Base-by-base conservation (phyloP, 2,888 invertebrate genomes). In the Cryptus viduatorius region DNA sequence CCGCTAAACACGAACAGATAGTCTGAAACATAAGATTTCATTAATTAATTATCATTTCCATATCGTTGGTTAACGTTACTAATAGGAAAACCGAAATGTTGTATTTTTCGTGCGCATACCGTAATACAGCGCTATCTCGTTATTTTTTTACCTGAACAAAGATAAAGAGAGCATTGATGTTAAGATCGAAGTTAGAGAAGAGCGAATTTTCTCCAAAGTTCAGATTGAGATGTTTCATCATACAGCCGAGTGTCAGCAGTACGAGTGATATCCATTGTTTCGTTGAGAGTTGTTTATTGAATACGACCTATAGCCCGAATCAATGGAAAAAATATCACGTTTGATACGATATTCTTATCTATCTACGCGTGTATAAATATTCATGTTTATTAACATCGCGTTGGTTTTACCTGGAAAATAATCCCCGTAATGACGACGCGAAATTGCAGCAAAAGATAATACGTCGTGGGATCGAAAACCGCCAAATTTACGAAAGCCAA, bases 401-500 rank as follows among this genome's bases (percentile, higher is more conserved):
- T 19, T 12, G 50, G 46, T 72, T 76, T 92, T 95, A 98, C 98
- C 96, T 98, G 98, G 94, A 98, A 99, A 61, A 98, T 95, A 77
- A 99, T 94, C 48, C 98, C 99, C 4, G 98, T 99, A 7, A 98
- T 95, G 19, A 99, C 98, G 50, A 99, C 98, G 90, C 99, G 95
- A 88, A 99, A 96, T 93, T 99, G 98, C 7, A 99, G 94, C 61
- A 99, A 94, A 79, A 99, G 95, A 93, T 97, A 98, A 93, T 99
- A 99, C 0, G 98, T 98, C 0, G 99, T 98, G 0, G 99, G 98
- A 93, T 99, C 99, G 94, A 98, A 99, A 76, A 96, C 96, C 12
- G 98, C 96, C 89, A 99, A 95, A 94, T 98, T 99, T 73, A 97
- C 95, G 94, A 98, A 99, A 44, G 98, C 96, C 90, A 99, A 95